Base-by-base conservation (phyloP, 1,140 invertebrate genomes). In the Diorhabda elongata region DNA sequence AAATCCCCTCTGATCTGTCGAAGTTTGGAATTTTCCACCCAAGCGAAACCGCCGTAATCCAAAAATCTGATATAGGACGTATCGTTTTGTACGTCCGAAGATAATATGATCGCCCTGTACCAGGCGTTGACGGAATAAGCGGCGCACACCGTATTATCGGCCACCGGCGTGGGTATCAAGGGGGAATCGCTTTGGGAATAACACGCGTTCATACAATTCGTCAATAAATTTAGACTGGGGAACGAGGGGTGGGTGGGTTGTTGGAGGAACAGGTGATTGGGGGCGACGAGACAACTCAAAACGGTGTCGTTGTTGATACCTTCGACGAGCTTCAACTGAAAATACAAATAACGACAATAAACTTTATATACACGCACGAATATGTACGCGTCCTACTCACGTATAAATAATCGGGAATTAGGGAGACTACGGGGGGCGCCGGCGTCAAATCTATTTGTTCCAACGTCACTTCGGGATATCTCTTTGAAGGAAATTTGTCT, bases 221-320 rank as follows among this genome's bases (percentile, higher is more conserved):
- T 92, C 52, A 98, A 85, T 61, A 88, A 83, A 72, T 89, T 87
- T 61, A 98, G 84, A 9, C 88, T 89, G 2, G 91, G 89, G 83
- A 92, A 97, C 0, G 94, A 90, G 1, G 96, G 95, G 84, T 98
- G 96, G 59, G 93, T 91, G 9, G 94, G 95, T 79, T 97, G 90
- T 79, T 98, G 96, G 44, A 98, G 85, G 82, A 98, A 98, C 73
- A 98, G 84, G 78, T 96, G 92, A 64, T 91, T 90, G 26, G 94
- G 91, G 73, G 89, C 88, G 5, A 96, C 87, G 71, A 97, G 87
- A 73, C 90, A 90, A 75, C 91, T 94, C 60, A 98, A 85, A 61
- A 92, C 87, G 2, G 97, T 91, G 82, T 98, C 96, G 77, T 96
- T 95, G 77, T 93, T 94, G n/a, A 98, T 90, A 59, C 92, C 93